These are phyloP conservation scores for Styela plicata DNA, from an alignment of 23 tunicate genomes.

Conservation along the genomic window DNA sequence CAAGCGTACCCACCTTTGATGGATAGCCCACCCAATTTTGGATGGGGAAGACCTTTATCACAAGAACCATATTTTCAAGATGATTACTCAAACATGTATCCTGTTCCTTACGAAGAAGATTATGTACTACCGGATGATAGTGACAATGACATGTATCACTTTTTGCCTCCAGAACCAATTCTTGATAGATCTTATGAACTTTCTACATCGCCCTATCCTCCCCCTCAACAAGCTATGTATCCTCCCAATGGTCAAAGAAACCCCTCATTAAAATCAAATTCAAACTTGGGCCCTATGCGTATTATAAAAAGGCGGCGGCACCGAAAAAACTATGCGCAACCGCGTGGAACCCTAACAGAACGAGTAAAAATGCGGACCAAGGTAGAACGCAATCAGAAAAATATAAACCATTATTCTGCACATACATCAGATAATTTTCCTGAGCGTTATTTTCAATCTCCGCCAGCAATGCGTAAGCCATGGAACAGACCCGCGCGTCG, in stretches of 20 bases:
- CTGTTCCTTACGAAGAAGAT: not conserved
- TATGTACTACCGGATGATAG: not conserved
- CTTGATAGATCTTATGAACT: not conserved
- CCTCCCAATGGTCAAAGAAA: no score
- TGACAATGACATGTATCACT: not conserved
- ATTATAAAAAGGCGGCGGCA: not conserved
- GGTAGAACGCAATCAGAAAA: no score
- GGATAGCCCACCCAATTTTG: not conserved
- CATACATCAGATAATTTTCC: no score
- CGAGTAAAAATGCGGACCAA: no score
- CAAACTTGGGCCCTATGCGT: not conserved
- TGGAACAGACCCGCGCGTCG: no score
- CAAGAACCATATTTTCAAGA: not conserved
- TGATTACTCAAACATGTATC: not conserved
- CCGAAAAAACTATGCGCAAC: no score
- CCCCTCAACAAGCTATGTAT: no score
- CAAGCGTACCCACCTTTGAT: slow-evolving; percentile 39
- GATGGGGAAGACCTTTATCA: not conserved
- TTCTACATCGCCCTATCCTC: not conserved
- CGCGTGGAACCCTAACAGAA: not conserved
- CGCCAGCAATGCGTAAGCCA: no score
- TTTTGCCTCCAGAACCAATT: not conserved
- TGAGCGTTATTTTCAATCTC: no score
- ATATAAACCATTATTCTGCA: no score
- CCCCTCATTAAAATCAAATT: no score